Percentiles rank a stretch among this genome's conserved stretches.
These are phyloP conservation scores for Pelodiscus sinensis DNA, from an alignment of 2,113 vertebrate species.

Conservation along the genomic window DNA sequence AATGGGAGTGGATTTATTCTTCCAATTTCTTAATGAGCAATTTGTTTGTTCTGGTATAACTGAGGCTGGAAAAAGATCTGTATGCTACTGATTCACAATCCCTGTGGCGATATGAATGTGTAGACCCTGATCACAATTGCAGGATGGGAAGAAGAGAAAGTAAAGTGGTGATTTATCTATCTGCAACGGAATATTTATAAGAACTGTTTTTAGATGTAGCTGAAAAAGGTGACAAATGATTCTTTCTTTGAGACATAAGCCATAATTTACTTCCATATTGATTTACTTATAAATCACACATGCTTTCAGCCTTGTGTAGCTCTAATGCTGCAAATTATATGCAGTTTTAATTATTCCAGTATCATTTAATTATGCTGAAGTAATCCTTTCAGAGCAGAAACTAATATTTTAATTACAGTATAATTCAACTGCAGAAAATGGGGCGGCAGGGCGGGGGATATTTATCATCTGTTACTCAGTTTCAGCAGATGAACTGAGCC, in stretches of 20 bases:
- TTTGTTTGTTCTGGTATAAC: slow-evolving; percentile 11
- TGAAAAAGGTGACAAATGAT: background rate
- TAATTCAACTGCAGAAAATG: slow-evolving; percentile 51
- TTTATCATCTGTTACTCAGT: background rate
- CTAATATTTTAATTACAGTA: background rate
- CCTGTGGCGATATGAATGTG: background rate
- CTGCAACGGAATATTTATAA: slow-evolving; percentile 38
- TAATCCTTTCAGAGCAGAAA: background rate
- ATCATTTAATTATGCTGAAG: slow-evolving; percentile 35
- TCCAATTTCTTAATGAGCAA: background rate
- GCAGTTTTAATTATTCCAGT: background rate
- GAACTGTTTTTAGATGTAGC: slow-evolving; percentile 43
- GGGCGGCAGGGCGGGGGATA: background rate
- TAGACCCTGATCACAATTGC: slow-evolving; percentile 7
- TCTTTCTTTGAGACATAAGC: slow-evolving; percentile 13
- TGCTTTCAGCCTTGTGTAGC: slow-evolving; percentile 16
- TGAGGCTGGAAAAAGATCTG: background rate
- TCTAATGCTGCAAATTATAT: slow-evolving; percentile 42
- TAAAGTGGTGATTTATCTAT: slow-evolving; percentile 35
- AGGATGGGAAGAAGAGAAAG: slow-evolving; percentile 42
- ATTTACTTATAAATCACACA: slow-evolving; percentile 23
- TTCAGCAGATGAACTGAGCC: slow-evolving; percentile 4
- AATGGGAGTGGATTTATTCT: background rate
- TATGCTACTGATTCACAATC: background rate
- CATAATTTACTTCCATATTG: background rate